Evolutionary conservation across 2,113 vertebrate species (phyloP), one percentile per base, ranked within the genome.

Genomic region (Machaerirhynchus nigripectus): DNA sequence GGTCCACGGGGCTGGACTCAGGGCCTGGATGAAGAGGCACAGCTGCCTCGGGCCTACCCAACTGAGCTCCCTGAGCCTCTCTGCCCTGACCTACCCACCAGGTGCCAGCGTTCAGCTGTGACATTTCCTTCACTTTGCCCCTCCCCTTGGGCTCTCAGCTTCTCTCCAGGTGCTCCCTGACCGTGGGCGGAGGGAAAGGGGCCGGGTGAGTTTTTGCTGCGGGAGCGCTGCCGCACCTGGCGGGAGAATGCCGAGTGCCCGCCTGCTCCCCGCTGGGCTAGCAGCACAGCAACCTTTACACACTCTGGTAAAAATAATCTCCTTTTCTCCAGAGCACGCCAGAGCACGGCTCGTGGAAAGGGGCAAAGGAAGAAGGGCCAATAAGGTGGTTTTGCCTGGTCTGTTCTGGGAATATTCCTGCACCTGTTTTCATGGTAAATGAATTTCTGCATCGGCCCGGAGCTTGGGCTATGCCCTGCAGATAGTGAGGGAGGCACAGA

Each of bases 381-480:
- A 11, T n/a, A 39, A 79, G n/a, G 22, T 4, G 6, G 11, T 65
- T 91, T 57, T 59, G 30, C 65, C 40, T 65, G 0, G 0, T 49
- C 33, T 44, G 31, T 35, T 85, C n/a, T 68, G 57, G 46, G 73
- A 64, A 37, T 85, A 57, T 53, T 64, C 39, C 73, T 35, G 35
- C 0, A 0, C 13, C 24, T 22, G 31, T 77, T 86, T 83, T 50
- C 46, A 22, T 0, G 2, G 39, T 17, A 91, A 77, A 57, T 74
- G 31, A 31, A 39, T 77, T 74, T 75, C 42, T 73, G 17, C 0
- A 0, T 50, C 0, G 0, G 14, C 7, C 50, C 49, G 31, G 35
- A 10, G 49, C 44, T 79, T 33, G 59, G 55, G 55, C 26, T 52
- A 50, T 76, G 87, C 47, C 44, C 44, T 35, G 57, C 57, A 56